Conservation (phyloP, 2,797 vertebrate genomes). For the Australoheros facetus region DNA sequence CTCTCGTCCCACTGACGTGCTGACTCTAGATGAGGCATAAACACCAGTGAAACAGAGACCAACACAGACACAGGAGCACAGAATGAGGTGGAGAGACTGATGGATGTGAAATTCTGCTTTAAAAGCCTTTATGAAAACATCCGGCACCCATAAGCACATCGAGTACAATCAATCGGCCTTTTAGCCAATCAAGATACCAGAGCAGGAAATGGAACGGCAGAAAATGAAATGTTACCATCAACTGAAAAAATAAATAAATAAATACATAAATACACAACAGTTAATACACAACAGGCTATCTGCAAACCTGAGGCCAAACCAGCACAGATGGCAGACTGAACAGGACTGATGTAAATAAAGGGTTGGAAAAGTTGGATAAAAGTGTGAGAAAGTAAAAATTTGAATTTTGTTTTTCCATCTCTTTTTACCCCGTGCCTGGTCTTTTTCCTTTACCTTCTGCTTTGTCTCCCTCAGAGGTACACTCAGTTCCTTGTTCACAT, state of each 20-base stretch:
- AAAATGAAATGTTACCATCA: neutral
- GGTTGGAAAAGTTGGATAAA: neutral
- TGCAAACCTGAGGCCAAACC: neutral
- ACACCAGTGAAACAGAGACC: neutral
- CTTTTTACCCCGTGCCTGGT: neutral
- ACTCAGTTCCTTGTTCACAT: neutral
- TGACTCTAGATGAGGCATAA: no score
- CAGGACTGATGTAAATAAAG: neutral
- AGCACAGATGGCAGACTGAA: neutral
- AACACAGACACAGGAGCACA: neutral
- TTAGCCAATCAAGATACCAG: neutral
- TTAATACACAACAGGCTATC: neutral
- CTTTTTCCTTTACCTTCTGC: neutral
- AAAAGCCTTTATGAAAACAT: neutral
- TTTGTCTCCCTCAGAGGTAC: neutral
- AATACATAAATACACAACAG: neutral
- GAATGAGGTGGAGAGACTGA: neutral
- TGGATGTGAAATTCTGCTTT: neutral
- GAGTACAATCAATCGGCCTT: neutral
- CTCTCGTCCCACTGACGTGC: no score
- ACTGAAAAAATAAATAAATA: neutral
- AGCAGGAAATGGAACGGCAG: neutral
- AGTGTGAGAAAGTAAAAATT: neutral
- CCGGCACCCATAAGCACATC: rapidly evolving
- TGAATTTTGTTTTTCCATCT: neutral